These are phyloP conservation scores for Phocoena sinus DNA, from an alignment of 2,113 vertebrate genomes.

Conservation along the genomic window DNA sequence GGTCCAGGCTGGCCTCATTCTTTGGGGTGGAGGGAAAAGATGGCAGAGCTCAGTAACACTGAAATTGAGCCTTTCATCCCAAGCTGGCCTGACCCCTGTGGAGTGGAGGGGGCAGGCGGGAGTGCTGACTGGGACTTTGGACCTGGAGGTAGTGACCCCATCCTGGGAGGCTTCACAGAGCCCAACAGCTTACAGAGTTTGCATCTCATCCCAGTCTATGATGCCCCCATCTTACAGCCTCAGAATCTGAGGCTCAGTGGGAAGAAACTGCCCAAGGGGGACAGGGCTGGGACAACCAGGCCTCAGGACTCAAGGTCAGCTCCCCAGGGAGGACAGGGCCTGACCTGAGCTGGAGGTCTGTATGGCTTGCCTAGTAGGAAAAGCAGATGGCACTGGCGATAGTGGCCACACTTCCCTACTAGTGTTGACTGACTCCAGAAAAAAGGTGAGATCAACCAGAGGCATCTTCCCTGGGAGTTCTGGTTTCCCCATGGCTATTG, in stretches of 20 bases:
- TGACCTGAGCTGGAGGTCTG: neutral
- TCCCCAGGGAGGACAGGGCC: neutral
- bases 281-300: neutral
- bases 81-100: neutral
- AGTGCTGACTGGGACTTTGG: neutral
- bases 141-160: neutral
- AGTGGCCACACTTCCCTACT: neutral
- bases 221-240: neutral
- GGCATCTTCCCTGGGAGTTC: neutral
- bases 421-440: neutral
- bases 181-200: neutral
- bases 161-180: neutral
- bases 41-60: neutral
- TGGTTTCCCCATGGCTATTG: neutral
- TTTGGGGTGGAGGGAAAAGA: neutral
- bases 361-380: neutral
- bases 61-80: neutral
- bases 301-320: neutral
- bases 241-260: neutral
- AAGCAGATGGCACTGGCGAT: neutral
- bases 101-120: neutral
- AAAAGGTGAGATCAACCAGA: neutral
- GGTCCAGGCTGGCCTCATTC: neutral
- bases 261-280: neutral
- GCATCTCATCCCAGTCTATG: neutral